Evolutionary conservation across 2,797 vertebrate genomes (phyloP).

Genomic region (Sebastes kiyomatsui): DNA sequence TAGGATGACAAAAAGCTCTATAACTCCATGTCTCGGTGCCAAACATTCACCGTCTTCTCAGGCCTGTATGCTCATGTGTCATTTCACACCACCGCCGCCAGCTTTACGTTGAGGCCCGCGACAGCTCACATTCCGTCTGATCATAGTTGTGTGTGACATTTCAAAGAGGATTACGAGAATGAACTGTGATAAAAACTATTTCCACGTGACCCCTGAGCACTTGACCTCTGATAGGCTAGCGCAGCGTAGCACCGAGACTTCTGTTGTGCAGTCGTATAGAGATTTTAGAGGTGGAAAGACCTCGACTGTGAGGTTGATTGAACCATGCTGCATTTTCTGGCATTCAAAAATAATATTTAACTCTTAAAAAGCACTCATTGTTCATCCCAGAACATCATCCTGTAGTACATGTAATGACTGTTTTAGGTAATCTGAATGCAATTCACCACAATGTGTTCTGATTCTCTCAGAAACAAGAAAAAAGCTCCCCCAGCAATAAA

Average conservation of each 20-base stretch:
- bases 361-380: not conserved
- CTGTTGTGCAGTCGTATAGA: not conserved
- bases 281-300: not conserved
- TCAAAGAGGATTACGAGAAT: slow-evolving; percentile 80
- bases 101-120: slow-evolving; percentile 35
- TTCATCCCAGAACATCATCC: not conserved
- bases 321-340: not conserved
- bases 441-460: not conserved
- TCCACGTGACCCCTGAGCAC: slow-evolving; percentile 78
- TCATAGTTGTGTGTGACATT: slow-evolving; percentile 80
- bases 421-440: not conserved
- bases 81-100: slow-evolving; percentile 44
- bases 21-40: slow-evolving; percentile 26
- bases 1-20: slow-evolving; percentile 33
- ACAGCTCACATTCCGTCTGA: slow-evolving; percentile 76
- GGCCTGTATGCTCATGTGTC: slow-evolving; percentile 37
- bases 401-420: not conserved
- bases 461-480: slow-evolving; percentile 15
- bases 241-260: slow-evolving; percentile 32
- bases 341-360: not conserved
- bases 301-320: not conserved
- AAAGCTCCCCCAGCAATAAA: slow-evolving; percentile 8
- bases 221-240: slow-evolving; percentile 68
- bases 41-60: slow-evolving; percentile 24
- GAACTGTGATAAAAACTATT: slow-evolving; percentile 81